Percentiles rank a stretch among this genome's conserved stretches.
phyloP scores from a whole-genome alignment of 2,113 vertebrate genomes.

The Sebastes fasciatus region DNA sequence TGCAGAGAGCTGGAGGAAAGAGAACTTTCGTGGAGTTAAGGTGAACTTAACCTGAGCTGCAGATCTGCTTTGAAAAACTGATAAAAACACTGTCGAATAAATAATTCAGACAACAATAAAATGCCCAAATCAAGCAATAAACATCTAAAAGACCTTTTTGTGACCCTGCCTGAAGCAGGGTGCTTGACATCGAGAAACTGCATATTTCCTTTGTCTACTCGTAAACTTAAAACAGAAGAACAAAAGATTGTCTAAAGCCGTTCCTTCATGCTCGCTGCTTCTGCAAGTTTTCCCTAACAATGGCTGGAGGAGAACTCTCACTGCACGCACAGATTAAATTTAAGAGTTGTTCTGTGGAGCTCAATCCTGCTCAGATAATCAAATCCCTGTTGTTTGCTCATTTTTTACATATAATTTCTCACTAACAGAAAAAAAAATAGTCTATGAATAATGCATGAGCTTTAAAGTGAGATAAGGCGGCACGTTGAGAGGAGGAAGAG shows the following conservation, averaged over 20 bases:
- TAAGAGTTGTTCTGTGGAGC: background rate
- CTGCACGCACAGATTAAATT: slow-evolving; percentile 6
- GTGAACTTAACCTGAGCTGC: background rate
- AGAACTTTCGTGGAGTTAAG: background rate
- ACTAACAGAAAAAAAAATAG: slow-evolving; percentile 36
- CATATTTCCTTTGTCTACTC: background rate
- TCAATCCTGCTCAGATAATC: slow-evolving; percentile 45
- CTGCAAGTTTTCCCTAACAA: background rate
- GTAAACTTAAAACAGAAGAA: background rate
- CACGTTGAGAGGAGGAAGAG: background rate
- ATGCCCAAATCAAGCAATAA: background rate
- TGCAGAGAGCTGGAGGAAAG: background rate
- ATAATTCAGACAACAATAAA: background rate
- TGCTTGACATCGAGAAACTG: background rate
- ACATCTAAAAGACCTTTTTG: background rate
- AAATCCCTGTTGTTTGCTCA: slow-evolving; percentile 59
- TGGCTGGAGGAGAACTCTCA: background rate
- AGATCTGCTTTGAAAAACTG: background rate
- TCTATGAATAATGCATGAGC: slow-evolving; percentile 50
- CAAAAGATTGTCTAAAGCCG: background rate
- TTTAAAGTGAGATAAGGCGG: slow-evolving; percentile 39
- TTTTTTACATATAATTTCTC: slow-evolving; percentile 48
- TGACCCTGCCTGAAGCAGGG: background rate
- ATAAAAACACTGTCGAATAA: background rate
- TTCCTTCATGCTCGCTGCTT: background rate